A percentile compares a stretch with the other conserved stretches of the same genome.
These are phyloP conservation scores for Cairina moschata DNA, from an alignment of 2,113 vertebrate genomes.

Conservation along the genomic window DNA sequence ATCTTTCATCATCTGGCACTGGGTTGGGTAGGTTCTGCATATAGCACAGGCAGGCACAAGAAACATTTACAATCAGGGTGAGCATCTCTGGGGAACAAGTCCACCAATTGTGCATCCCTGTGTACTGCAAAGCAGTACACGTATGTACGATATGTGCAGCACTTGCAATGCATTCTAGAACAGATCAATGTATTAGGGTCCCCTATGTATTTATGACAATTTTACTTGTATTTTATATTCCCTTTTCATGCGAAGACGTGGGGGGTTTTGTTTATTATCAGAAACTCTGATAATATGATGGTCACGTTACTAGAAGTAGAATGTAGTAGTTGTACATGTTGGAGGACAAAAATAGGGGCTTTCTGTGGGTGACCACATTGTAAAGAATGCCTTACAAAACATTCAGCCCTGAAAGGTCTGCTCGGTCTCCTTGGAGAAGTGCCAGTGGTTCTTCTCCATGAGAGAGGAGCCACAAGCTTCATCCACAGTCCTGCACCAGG, in stretches of 20 bases:
- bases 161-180: background rate
- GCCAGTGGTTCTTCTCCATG: background rate
- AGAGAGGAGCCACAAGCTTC: background rate
- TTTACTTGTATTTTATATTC: background rate
- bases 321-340: background rate
- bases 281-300: background rate
- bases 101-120: background rate
- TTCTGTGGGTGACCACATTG: background rate
- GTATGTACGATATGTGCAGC: background rate
- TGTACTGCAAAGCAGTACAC: background rate
- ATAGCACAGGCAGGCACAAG: background rate
- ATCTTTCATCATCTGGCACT: background rate
- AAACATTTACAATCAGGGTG: background rate
- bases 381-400: background rate
- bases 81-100: background rate
- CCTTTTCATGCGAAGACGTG: background rate
- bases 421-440: background rate
- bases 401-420: background rate
- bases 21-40: background rate
- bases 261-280: background rate
- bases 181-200: background rate
- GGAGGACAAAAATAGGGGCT: background rate
- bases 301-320: background rate
- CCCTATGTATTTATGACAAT: background rate
- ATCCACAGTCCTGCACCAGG: background rate